Percentiles rank a stretch among this genome's conserved stretches.
Conservation (phyloP, 2,888 invertebrate species). For the Papilio elwesi region DNA sequence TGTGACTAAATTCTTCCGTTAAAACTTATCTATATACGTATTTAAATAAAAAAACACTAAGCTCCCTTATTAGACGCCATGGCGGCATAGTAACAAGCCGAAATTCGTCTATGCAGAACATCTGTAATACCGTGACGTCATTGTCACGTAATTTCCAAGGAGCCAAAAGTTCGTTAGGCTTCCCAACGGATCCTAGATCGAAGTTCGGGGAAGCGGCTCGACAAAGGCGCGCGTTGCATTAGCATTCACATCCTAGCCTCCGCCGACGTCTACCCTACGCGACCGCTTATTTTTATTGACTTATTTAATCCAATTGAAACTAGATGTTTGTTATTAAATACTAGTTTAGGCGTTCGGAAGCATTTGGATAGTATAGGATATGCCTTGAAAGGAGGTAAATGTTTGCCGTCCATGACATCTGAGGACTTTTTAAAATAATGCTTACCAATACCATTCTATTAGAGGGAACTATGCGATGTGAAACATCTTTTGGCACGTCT, state of each 20-base stretch:
- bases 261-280: slow-evolving; percentile 34
- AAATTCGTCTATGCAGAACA: neutral
- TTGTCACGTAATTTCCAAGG: slow-evolving; percentile 22
- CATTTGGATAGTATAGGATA: neutral
- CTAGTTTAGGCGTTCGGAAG: neutral
- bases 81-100: slow-evolving; percentile 12
- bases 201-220: slow-evolving; percentile 53
- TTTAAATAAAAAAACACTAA: neutral
- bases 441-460: too few species aligned
- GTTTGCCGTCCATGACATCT: too few species aligned
- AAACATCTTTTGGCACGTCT: too few species aligned
- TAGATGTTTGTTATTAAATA: neutral
- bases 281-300: slow-evolving; percentile 25
- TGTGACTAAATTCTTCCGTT: too few species aligned
- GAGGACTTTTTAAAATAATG: too few species aligned
- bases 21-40: too few species aligned
- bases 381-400: neutral
- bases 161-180: slow-evolving; percentile 42
- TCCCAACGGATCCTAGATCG: slow-evolving; percentile 48
- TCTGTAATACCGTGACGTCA: slow-evolving; percentile 28
- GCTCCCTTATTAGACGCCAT: neutral
- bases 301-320: slow-evolving; percentile 23
- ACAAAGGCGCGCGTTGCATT: slow-evolving; percentile 50
- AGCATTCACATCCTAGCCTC: slow-evolving; percentile 44
- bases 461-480: too few species aligned